Conservation (phyloP, 2,888 invertebrate genomes). For the Amorpha juglandis region DNA sequence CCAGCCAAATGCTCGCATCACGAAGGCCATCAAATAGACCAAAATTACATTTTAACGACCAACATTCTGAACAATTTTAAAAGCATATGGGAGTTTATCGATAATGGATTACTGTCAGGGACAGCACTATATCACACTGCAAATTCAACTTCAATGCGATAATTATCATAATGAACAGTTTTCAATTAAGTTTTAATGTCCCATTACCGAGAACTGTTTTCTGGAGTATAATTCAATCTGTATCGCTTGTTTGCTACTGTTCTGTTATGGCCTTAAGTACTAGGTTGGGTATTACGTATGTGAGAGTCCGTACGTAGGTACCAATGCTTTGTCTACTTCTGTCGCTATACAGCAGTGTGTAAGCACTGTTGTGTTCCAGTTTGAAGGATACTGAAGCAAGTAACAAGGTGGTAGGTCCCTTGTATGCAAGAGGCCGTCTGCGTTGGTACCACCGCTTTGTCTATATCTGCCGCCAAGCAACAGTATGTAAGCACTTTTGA, state of each 20-base stretch:
- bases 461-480: too few species aligned
- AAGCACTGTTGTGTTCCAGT: too few species aligned
- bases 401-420: too few species aligned
- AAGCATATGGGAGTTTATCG: background rate
- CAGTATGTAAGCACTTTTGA: too few species aligned
- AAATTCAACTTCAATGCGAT: conserved; percentile 18
- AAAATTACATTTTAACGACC: conserved; percentile 5
- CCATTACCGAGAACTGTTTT: background rate
- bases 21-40: background rate
- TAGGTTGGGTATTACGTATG: too few species aligned
- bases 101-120: background rate
- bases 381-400: too few species aligned
- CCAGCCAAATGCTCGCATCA: background rate
- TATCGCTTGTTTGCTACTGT: background rate
- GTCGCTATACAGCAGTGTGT: too few species aligned
- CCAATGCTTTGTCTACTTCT: too few species aligned
- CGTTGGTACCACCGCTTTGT: too few species aligned
- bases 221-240: background rate
- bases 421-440: too few species aligned
- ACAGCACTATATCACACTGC: conserved; percentile 7
- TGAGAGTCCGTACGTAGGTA: too few species aligned
- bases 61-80: background rate
- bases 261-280: too few species aligned
- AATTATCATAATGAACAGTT: conserved; percentile 21
- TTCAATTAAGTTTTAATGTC: conserved; percentile 13